Evolutionary conservation across 2,888 invertebrate genomes (phyloP), one percentile per base, ranked within the genome.

Genomic region (Crocallis elinguaria): DNA sequence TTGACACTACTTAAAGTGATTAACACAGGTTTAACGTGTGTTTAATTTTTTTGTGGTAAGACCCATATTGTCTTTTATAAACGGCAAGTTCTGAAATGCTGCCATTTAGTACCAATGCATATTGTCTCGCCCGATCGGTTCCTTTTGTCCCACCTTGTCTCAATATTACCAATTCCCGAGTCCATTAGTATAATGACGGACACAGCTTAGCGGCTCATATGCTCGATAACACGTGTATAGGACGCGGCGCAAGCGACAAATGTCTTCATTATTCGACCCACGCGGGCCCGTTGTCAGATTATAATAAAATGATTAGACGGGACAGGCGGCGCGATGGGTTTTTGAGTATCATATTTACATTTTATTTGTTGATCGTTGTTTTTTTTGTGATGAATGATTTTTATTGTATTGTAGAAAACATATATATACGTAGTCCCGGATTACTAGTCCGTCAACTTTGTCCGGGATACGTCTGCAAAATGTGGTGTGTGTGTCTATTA

Each of bases 191-290:
- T 51, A 57, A 60, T 43, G 39, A 35, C 37, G 19, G 42, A 14
- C 39, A 49, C 43, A 32, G 42, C 29, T 54, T 49, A 59, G 43
- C 45, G 48, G 36, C 23, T 25, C 27, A 57, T 60, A 58, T 51
- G 64, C 60, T 59, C 49, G 65, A 67, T n/a, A 76, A 77, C 76
- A 66, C 63, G 69, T 70, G 65, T 62, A 64, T 19, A 21, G 44
- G 43, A 62, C 63, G 69, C n/a, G 43, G 62, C 33, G 51, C 53
- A 49, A 57, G 73, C 77, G 80, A 82, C 82, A 81, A 84, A 84
- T 81, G 80, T 84, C 84, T 86, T 86, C 73, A 85, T 86, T 85
- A 85, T 84, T 77, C 86, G 67, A 59, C 85, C 86, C 80, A 86
- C 86, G 79, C 79, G 63, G 42, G 65, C 14, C 38, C 14, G 62